Conservation (phyloP, 2,888 invertebrate genomes). For the Lordiphosa fenestrarum region DNA sequence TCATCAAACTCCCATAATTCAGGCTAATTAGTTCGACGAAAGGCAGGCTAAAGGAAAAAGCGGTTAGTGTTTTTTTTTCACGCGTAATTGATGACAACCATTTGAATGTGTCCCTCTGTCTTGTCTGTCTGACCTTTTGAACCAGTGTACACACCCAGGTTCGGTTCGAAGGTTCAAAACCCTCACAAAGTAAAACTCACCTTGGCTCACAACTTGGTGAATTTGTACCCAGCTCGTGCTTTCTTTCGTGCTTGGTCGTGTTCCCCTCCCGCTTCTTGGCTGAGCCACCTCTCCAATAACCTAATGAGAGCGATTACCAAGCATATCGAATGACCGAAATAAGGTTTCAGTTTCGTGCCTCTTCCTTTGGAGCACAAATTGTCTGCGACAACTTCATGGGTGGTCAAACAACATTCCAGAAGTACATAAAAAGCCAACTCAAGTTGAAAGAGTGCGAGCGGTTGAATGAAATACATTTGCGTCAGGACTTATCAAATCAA, state of each 20-base stretch:
- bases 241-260: too few species aligned
- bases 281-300: too few species aligned
- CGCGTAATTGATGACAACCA: slow-evolving; percentile 60
- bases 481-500: slow-evolving; percentile 62
- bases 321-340: slow-evolving; percentile 29
- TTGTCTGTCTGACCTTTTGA: slow-evolving; percentile 23
- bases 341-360: not conserved
- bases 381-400: slow-evolving; percentile 28
- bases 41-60: slow-evolving; percentile 14
- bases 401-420: slow-evolving; percentile 9
- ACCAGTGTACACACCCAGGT: not conserved
- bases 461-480: slow-evolving; percentile 45
- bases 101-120: slow-evolving; percentile 31
- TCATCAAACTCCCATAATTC: slow-evolving; percentile 50
- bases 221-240: too few species aligned
- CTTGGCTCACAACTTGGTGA: too few species aligned
- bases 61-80: slow-evolving; percentile 9
- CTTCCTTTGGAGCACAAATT: slow-evolving; percentile 25
- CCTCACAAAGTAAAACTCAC: too few species aligned
- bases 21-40: slow-evolving; percentile 55
- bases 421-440: slow-evolving; percentile 1
- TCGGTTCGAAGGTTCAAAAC: too few species aligned
- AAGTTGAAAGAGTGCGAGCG: slow-evolving; percentile 34
- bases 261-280: too few species aligned
- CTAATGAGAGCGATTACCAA: too few species aligned